phyloP scores from a whole-genome alignment of 2,797 vertebrate species.

The Lerista edwardsae region DNA sequence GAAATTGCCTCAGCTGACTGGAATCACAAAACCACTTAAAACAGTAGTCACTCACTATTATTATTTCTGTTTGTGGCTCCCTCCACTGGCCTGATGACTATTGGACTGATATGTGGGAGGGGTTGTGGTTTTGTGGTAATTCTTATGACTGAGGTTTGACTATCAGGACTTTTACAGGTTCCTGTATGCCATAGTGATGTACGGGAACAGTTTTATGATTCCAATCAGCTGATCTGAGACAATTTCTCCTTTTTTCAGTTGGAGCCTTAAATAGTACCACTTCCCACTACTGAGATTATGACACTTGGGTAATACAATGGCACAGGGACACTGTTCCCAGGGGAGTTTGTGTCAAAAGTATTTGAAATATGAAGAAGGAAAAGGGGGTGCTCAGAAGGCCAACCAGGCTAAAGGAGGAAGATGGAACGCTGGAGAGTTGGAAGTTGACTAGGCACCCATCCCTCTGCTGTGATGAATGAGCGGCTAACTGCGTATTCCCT shows the following conservation, averaged over 20 bases:
- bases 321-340: neutral
- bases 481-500: neutral
- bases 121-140: conserved; percentile 25
- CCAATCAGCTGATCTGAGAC: neutral
- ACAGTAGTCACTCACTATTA: neutral
- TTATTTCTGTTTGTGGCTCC: neutral
- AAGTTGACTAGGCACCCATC: neutral
- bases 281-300: neutral
- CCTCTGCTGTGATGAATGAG: neutral
- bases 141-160: neutral
- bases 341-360: neutral
- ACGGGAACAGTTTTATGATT: neutral
- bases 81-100: neutral
- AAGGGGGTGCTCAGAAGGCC: neutral
- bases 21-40: neutral
- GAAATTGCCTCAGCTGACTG: neutral
- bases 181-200: neutral
- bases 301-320: neutral
- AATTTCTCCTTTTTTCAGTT: neutral
- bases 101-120: neutral
- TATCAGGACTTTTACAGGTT: neutral
- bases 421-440: neutral
- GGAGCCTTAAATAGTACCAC: neutral
- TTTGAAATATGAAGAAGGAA: neutral
- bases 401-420: neutral